Conservation (phyloP, 2,797 vertebrate species). For the Platalea minor region DNA sequence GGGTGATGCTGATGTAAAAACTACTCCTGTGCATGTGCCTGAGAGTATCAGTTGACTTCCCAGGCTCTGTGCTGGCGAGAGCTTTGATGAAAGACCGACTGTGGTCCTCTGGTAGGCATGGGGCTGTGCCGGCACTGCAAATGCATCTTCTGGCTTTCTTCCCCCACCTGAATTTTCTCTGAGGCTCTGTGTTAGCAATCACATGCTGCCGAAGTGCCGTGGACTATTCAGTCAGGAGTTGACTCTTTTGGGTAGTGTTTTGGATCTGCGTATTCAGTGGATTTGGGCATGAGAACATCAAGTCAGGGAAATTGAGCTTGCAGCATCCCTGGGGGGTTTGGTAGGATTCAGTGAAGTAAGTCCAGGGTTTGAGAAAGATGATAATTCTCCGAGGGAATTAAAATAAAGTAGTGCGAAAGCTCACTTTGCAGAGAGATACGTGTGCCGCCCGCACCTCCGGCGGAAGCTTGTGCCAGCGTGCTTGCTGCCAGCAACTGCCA, state of each 20-base stretch:
- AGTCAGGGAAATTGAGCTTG: neutral
- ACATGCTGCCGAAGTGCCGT: neutral
- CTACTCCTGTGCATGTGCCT: neutral
- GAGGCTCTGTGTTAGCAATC: neutral
- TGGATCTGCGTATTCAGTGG: neutral
- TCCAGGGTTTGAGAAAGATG: neutral
- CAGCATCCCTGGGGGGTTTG: neutral
- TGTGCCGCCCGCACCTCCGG: fast-evolving
- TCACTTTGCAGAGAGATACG: neutral
- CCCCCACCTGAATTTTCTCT: neutral
- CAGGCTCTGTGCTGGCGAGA: neutral
- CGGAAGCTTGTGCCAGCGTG: neutral
- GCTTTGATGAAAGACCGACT: fast-evolving
- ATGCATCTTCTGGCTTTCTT: neutral
- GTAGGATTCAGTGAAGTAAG: neutral
- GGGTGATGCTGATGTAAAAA: neutral
- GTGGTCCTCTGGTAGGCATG: fast-evolving
- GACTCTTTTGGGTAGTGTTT: neutral
- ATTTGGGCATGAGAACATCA: neutral
- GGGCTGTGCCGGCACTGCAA: neutral
- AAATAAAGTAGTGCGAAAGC: neutral
- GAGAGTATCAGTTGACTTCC: neutral
- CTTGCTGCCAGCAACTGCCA: neutral
- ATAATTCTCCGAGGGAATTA: neutral
- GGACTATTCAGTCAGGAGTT: fast-evolving